Evolutionary conservation across 2,113 vertebrate genomes (phyloP).

Genomic region (Nannospalax galili): DNA sequence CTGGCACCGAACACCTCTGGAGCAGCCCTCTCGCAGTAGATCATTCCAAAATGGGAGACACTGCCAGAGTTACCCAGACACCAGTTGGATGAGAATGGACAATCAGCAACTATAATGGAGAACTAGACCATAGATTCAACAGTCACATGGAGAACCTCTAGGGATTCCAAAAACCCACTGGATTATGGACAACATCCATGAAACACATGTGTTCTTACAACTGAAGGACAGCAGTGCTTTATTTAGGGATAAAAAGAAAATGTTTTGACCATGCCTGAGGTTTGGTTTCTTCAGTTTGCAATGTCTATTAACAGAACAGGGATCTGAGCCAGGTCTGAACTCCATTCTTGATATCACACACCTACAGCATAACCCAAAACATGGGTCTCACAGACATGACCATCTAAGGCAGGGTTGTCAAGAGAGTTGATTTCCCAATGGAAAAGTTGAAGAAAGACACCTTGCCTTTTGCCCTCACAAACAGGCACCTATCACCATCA

Average conservation of each 20-base stretch:
- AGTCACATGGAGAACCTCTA: not conserved
- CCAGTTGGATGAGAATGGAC: not conserved
- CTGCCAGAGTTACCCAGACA: not conserved
- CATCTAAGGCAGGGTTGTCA: not conserved
- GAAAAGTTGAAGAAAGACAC: not conserved
- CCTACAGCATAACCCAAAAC: not conserved
- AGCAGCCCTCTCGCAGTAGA: not conserved
- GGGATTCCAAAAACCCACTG: not conserved
- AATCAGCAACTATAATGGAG: slow-evolving; percentile 4
- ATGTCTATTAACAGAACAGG: slow-evolving; percentile 21
- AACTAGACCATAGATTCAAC: not conserved
- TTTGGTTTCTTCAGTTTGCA: slow-evolving; percentile 37
- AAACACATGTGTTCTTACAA: slow-evolving; percentile 20
- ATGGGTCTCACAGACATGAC: not conserved
- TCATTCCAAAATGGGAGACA: not conserved
- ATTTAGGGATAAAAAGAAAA: not conserved
- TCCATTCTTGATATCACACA: not conserved
- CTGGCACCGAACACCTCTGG: not conserved
- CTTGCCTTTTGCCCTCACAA: not conserved
- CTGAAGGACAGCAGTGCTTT: not conserved
- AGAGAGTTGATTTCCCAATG: not conserved
- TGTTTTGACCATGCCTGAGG: not conserved
- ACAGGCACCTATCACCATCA: not conserved
- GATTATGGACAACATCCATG: slow-evolving; percentile 8
- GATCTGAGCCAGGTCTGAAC: slow-evolving; percentile 1